Evolutionary conservation across 37 sponge, comb jelly and placozoan genomes (phyloP).

Genomic region (Ianthella basta): DNA sequence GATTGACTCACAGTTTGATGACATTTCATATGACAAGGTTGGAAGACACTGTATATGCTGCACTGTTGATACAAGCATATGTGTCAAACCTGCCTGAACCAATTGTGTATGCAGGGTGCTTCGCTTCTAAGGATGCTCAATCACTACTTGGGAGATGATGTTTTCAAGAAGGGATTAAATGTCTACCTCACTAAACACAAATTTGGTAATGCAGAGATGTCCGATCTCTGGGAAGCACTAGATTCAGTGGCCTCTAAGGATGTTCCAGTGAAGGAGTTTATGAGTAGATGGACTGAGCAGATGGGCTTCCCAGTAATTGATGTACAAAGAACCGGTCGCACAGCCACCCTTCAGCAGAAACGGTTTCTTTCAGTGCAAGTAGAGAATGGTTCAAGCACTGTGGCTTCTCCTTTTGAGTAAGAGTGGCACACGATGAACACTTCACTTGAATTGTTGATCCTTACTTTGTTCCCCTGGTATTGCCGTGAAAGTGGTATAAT

Average conservation of each 20-base stretch:
- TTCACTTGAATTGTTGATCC: not conserved
- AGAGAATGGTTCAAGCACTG: not conserved
- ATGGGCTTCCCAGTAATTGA: slow-evolving; percentile 83
- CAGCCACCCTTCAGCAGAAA: slow-evolving; percentile 41
- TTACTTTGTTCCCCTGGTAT: too few relatives aligned
- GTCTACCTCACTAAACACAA: slow-evolving; percentile 60
- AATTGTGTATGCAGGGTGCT: slow-evolving; percentile 65
- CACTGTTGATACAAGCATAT: not conserved
- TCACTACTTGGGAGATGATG: slow-evolving; percentile 53
- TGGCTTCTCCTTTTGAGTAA: slow-evolving; percentile 58
- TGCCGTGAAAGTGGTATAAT: too few relatives aligned
- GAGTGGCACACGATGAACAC: not conserved
- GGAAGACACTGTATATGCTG: not conserved
- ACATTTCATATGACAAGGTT: slow-evolving; percentile 96
- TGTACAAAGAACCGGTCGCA: slow-evolving; percentile 7
- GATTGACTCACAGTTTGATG: slow-evolving; percentile 90
- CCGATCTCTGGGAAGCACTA: slow-evolving; percentile 78
- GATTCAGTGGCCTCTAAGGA: not conserved
- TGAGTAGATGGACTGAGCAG: slow-evolving; percentile 93
- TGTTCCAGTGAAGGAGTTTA: slow-evolving; percentile 48
- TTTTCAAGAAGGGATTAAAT: slow-evolving; percentile 61
- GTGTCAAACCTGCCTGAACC: slow-evolving; percentile 10
- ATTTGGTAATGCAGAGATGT: slow-evolving; percentile 76
- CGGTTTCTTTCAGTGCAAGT: slow-evolving; percentile 46
- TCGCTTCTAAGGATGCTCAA: slow-evolving; percentile 79